Conservation (phyloP, 2,113 vertebrate species). For the Haemorhous mexicanus region DNA sequence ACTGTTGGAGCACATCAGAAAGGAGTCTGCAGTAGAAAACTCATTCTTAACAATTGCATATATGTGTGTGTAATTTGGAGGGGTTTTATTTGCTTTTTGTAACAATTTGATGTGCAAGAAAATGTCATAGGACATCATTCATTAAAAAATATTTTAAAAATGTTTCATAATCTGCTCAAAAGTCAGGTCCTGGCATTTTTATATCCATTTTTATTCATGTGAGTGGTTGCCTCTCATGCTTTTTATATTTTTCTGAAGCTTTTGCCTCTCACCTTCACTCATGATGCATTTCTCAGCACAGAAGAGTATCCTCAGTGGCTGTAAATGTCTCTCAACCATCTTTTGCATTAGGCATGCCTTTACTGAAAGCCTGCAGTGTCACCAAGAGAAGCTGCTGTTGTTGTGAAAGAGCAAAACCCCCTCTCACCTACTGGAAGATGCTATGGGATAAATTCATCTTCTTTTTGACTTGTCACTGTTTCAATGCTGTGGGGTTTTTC, state of each 20-base stretch:
- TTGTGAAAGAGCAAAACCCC: not conserved
- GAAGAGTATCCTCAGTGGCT: not conserved
- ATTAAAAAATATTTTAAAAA: not conserved
- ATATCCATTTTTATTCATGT: not conserved
- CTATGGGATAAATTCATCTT: not conserved
- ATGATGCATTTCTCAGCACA: not conserved
- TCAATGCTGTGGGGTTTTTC: not conserved
- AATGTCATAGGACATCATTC: not conserved
- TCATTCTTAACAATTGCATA: not conserved
- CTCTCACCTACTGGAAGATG: not conserved
- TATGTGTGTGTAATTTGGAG: not conserved
- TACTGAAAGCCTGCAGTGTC: not conserved
- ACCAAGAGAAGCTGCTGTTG: not conserved
- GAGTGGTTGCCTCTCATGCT: not conserved
- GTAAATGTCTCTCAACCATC: not conserved
- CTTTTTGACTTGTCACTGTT: not conserved
- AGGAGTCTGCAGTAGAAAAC: not conserved
- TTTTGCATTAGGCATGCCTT: not conserved
- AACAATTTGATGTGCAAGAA: not conserved
- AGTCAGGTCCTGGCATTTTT: not conserved
- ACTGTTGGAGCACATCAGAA: not conserved
- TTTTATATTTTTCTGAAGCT: not conserved
- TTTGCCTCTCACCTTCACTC: not conserved
- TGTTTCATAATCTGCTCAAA: not conserved
- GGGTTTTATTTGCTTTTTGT: not conserved